Evolutionary conservation across 2,113 vertebrate species (phyloP).

Genomic region (Archocentrus centrarchus): DNA sequence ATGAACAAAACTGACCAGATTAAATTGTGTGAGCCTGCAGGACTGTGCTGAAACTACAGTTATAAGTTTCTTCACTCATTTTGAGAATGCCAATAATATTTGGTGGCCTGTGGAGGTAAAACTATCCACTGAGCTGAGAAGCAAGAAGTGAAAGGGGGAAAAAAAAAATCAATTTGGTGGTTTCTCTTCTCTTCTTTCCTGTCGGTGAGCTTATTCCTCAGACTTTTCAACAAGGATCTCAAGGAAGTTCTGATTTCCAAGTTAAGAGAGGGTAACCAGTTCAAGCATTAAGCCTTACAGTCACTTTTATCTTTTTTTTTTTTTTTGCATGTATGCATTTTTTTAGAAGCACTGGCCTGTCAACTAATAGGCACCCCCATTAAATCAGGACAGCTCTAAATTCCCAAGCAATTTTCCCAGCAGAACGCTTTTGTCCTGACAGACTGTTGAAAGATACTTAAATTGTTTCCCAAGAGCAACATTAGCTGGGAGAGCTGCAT

Average conservation of each 20-base stretch:
- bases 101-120: background rate
- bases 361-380: too few species aligned
- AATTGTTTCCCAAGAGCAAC: too few species aligned
- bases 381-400: too few species aligned
- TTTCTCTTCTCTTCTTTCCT: background rate
- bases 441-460: too few species aligned
- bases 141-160: background rate
- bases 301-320: background rate
- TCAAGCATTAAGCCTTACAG: background rate
- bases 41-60: too few species aligned
- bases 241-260: background rate
- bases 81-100: background rate
- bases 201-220: background rate
- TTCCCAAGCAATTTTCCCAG: too few species aligned
- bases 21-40: too few species aligned
- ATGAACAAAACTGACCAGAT: background rate
- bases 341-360: background rate
- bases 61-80: background rate
- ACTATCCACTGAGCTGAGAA: background rate
- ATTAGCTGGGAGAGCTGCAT: too few species aligned
- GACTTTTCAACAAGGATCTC: background rate
- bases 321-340: background rate
- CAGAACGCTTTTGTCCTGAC: too few species aligned
- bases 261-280: background rate
- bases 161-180: too few species aligned